Percentiles rank a stretch among this genome's conserved stretches.
Conservation (phyloP, 2,888 invertebrate genomes). For the Cerastoderma edule region DNA sequence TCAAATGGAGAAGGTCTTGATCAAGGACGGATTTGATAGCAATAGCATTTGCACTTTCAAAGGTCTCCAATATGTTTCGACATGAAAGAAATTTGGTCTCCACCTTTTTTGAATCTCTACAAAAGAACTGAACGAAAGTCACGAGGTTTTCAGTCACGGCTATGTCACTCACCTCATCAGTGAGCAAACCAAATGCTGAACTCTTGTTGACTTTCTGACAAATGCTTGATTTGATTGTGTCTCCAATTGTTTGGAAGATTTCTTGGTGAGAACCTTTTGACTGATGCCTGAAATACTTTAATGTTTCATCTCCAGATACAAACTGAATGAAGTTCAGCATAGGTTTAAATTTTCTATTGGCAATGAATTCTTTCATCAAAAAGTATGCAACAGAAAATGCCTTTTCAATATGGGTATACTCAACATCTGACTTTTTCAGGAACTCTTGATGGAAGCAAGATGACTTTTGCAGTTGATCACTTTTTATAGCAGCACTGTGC, state of each 20-base stretch:
- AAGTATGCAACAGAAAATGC: slow-evolving; percentile 44
- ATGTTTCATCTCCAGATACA: slow-evolving; percentile 18
- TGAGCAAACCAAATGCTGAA: slow-evolving; percentile 34
- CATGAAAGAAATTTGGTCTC: slow-evolving; percentile 37
- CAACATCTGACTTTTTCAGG: slow-evolving; percentile 22
- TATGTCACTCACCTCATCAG: slow-evolving; percentile 44
- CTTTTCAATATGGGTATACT: slow-evolving; percentile 16
- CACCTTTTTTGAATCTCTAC: slow-evolving; percentile 11
- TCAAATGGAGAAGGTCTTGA: background rate
- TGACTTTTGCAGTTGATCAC: slow-evolving; percentile 16
- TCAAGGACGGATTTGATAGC: slow-evolving; percentile 26
- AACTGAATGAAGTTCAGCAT: slow-evolving; percentile 39
- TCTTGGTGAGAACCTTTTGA: slow-evolving; percentile 37
- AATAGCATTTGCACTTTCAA: slow-evolving; percentile 34
- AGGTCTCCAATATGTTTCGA: slow-evolving; percentile 23
- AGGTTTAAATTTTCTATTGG: slow-evolving; percentile 36
- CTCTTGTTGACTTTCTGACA: slow-evolving; percentile 27
- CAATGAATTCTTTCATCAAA: slow-evolving; percentile 50
- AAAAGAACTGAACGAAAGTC: slow-evolving; percentile 41
- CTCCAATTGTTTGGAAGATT: slow-evolving; percentile 32
- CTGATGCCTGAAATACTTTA: slow-evolving; percentile 45
- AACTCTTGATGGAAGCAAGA: slow-evolving; percentile 37
- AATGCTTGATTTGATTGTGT: slow-evolving; percentile 24
- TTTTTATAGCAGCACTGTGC: slow-evolving; percentile 22
- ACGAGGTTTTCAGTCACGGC: slow-evolving; percentile 42